Base-by-base conservation (phyloP, 2,797 vertebrate genomes). In the Perdix hodgsoniae region DNA sequence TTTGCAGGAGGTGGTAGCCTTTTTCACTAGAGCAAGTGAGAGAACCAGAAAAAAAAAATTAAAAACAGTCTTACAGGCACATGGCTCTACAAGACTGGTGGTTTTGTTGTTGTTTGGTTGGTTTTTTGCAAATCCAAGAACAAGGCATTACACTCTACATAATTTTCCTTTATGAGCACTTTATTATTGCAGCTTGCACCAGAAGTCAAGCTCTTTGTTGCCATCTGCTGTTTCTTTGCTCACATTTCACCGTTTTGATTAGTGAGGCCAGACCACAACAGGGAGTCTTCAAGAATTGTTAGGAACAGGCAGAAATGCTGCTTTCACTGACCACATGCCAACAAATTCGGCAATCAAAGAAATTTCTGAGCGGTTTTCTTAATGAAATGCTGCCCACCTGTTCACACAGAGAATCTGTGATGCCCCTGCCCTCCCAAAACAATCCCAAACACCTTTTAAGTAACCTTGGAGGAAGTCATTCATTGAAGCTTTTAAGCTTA, bases 221-320 rank as follows among this genome's bases (percentile, higher is more conserved):
- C 96, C 96, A 93, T 49, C 96, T 96, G 91, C 95, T 81, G 96
- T 81, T 87, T 24, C 81, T 59, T 35, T 44, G 23, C 72, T 64
- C 50, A 5, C 18, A 10, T 7, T 1, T 29, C 77, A 44, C 16
- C 33, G 4, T 40, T 49, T 63, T 2, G 23, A 45, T 33, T 11
- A 61, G 57, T 44, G 33, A 5, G 72, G 65, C 37, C 74, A 13
- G 45, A 21, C 21, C 70, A 31, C 0, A 2, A 29, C n/a, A 13
- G 27, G 33, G 64, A 72, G 19, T 7, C 64, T 8, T 31, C 39
- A 27, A 14, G 35, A 27, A 35, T 1, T 15, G 54, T 6, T 9
- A 22, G 26, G 50, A 82, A 11, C 8, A 19, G 50, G 61, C 19
- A n/a, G 44, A 71, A 71, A 64, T 10, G 27, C 56, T 84, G 60